Conservation (phyloP, 1,140 invertebrate species). For the Drosophila nikananu region DNA sequence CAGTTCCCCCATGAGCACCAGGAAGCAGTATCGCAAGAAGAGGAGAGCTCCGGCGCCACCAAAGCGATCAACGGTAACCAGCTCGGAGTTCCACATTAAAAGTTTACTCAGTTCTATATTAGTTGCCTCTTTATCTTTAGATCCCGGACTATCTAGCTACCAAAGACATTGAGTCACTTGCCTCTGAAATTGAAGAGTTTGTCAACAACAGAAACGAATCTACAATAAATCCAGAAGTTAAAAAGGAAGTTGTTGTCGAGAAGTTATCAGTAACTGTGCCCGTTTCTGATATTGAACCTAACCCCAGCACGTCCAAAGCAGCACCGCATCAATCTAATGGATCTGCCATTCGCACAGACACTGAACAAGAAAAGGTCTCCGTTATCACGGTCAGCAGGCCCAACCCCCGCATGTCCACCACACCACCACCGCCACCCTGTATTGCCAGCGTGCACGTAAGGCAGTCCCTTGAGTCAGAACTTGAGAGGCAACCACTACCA, state of each 20-base stretch:
- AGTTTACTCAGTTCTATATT: background rate
- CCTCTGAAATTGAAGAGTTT: conserved; percentile 80
- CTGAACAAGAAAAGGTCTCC: conserved; percentile 11
- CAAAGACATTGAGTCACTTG: conserved; percentile 72
- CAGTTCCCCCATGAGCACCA: conserved; percentile 33
- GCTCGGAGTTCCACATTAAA: background rate
- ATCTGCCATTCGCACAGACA: conserved; percentile 5
- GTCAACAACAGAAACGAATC: conserved; percentile 62
- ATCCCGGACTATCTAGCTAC: conserved; percentile 32
- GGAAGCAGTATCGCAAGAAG: conserved; percentile 62
- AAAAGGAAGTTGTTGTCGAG: conserved; percentile 2
- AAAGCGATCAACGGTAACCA: conserved; percentile 39
- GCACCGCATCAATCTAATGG: conserved; percentile 14
- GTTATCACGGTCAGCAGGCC: background rate
- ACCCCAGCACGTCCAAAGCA: conserved; percentile 25
- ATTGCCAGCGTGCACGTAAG: conserved; percentile 22
- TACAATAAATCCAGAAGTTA: conserved; percentile 11
- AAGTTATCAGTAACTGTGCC: conserved; percentile 5
- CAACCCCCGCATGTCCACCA: conserved; percentile 6
- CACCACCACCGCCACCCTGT: conserved; percentile 13
- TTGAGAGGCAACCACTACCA: conserved; percentile 3
- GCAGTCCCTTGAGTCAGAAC: conserved; percentile 3
- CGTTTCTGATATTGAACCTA: conserved; percentile 18
- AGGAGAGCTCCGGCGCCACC: conserved; percentile 53
- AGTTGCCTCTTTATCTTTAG: conserved; percentile 12